Percentiles rank a stretch among this genome's conserved stretches.
These are phyloP conservation scores for Pteria penguin DNA, from an alignment of 2,888 invertebrate genomes.

Conservation along the genomic window DNA sequence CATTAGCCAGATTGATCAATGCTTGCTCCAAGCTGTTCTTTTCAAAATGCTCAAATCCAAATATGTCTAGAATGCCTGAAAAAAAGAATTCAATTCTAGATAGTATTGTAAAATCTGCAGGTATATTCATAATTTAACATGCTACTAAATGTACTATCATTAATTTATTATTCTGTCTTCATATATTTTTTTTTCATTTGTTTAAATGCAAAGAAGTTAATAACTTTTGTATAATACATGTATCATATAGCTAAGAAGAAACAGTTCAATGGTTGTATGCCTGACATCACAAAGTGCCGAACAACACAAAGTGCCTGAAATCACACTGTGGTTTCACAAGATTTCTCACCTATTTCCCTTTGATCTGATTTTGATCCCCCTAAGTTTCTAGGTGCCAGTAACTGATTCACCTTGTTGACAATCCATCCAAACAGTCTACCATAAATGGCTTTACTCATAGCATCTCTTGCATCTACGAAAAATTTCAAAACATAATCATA, in stretches of 20 bases:
- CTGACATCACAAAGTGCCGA: neutral
- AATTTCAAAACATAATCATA: neutral
- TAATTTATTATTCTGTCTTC: too few relatives aligned
- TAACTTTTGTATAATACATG: too few relatives aligned
- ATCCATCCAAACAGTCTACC: constrained; percentile 81
- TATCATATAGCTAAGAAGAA: too few relatives aligned
- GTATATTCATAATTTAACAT: neutral
- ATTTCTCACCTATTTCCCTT: constrained; percentile 64
- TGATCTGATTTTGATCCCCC: constrained; percentile 36
- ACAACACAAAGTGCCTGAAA: too few relatives aligned
- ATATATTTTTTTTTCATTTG: too few relatives aligned
- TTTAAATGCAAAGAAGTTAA: too few relatives aligned
- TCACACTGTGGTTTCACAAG: too few relatives aligned
- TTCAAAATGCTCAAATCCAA: constrained; percentile 79
- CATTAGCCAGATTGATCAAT: constrained; percentile 79
- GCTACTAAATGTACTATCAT: too few relatives aligned
- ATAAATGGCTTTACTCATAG: constrained; percentile 81
- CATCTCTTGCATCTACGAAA: constrained; percentile 76
- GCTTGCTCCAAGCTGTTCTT: constrained; percentile 79
- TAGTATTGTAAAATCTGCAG: neutral
- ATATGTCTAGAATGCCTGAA: constrained; percentile 79
- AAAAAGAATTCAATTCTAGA: too few relatives aligned
- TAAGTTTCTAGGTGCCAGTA: constrained; percentile 75
- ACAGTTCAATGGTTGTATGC: too few relatives aligned
- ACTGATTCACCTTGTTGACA: constrained; percentile 81